Percentiles rank a stretch among this genome's conserved stretches.
Evolutionary conservation across 2,113 vertebrate genomes (phyloP).

Genomic region (Pachyramphus minor): DNA sequence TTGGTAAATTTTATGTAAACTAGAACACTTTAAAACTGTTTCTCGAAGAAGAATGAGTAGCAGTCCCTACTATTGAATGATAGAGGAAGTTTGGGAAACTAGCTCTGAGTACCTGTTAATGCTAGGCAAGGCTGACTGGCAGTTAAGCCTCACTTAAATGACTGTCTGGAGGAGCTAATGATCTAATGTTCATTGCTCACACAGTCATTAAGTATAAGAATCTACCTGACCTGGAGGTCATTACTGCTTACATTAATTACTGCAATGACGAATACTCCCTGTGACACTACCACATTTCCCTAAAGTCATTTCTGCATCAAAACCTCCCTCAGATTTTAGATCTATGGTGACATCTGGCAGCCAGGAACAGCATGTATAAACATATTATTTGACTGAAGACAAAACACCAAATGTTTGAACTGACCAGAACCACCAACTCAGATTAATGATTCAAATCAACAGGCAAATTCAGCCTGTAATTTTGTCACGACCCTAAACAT

Average conservation of each 20-base stretch:
- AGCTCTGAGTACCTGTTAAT: neutral
- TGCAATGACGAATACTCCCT: neutral
- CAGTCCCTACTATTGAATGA: neutral
- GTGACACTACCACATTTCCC: neutral
- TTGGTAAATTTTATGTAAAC: neutral
- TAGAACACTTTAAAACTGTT: neutral
- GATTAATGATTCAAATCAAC: neutral
- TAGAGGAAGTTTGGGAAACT: neutral
- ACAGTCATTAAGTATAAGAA: slow-evolving; percentile 1
- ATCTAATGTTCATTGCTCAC: neutral
- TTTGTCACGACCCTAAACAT: neutral
- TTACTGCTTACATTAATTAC: slow-evolving; percentile 11
- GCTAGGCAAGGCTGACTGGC: neutral
- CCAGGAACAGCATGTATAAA: neutral
- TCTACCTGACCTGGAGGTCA: slow-evolving; percentile 16
- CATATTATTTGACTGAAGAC: neutral
- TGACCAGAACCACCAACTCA: neutral
- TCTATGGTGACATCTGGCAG: neutral
- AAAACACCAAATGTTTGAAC: neutral
- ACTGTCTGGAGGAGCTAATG: neutral
- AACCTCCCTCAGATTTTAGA: neutral
- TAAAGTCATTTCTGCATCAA: neutral
- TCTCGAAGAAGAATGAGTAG: neutral
- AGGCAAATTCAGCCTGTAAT: neutral
- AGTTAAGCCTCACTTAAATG: neutral